Conservation (phyloP, 1,140 invertebrate species). For the Gryon sp. region DNA sequence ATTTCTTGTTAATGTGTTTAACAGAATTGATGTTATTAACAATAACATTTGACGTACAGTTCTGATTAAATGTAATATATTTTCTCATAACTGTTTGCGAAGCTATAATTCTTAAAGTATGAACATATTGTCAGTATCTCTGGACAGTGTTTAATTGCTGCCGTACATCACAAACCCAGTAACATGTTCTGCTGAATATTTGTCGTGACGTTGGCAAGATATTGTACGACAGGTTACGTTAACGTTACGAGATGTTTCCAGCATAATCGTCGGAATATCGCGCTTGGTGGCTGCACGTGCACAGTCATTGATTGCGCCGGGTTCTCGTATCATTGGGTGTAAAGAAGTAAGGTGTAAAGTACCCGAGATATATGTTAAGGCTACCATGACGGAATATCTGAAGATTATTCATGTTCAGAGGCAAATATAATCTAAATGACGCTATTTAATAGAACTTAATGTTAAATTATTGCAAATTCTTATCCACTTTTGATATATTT, state of each 20-base stretch:
- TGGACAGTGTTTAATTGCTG: conserved; percentile 27
- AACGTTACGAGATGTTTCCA: conserved; percentile 26
- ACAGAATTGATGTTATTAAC: no score
- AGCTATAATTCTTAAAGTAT: conserved; percentile 32
- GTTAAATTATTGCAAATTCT: no score
- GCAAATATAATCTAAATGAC: no score
- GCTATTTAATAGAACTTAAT: no score
- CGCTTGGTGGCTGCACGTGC: conserved; percentile 32
- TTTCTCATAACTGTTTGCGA: conserved; percentile 9
- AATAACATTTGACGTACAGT: neutral
- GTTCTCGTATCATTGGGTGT: conserved; percentile 29
- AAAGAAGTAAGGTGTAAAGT: conserved; percentile 36
- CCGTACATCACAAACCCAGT: conserved; percentile 29
- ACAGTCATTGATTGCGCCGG: conserved; percentile 35
- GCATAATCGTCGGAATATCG: conserved; percentile 29
- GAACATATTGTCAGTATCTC: conserved; percentile 35
- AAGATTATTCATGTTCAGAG: no score
- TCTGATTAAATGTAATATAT: conserved; percentile 20
- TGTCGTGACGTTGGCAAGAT: conserved; percentile 42
- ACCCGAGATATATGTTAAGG: no score
- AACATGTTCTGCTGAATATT: conserved; percentile 27
- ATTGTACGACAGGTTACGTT: conserved; percentile 42
- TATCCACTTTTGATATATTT: no score
- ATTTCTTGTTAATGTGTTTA: no score
- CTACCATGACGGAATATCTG: no score